Evolutionary conservation across 2,888 invertebrate species (phyloP).

Genomic region (Rhimphoctona megacephalus): DNA sequence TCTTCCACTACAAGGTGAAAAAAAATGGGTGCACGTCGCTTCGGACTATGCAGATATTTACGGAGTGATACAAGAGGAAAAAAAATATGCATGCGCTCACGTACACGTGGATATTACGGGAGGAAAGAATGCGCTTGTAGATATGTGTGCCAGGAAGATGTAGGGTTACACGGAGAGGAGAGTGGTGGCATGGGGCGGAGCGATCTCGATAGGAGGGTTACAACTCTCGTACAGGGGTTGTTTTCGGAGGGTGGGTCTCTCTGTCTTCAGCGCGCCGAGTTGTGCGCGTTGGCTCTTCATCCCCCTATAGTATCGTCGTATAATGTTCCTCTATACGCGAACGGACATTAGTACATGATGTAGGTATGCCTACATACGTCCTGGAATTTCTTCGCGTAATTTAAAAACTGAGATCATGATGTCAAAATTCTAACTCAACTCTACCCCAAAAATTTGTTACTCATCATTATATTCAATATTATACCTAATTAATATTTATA

Average conservation of each 20-base stretch:
- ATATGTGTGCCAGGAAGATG: slow-evolving; percentile 55
- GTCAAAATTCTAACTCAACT: neutral
- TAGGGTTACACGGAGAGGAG: slow-evolving; percentile 51
- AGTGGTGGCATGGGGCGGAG: slow-evolving; percentile 82
- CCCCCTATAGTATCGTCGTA: slow-evolving; percentile 38
- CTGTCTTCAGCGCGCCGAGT: slow-evolving; percentile 76
- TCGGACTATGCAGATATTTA: slow-evolving; percentile 48
- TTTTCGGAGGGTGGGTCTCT: slow-evolving; percentile 81
- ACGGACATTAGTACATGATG: slow-evolving; percentile 24
- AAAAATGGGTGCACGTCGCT: slow-evolving; percentile 5
- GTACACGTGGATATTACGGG: slow-evolving; percentile 57
- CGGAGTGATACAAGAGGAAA: slow-evolving; percentile 49
- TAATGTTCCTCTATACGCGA: slow-evolving; percentile 42
- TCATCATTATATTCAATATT: neutral
- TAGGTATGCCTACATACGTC: slow-evolving; percentile 6
- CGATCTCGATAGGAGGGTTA: slow-evolving; percentile 82
- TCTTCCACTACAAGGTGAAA: slow-evolving; percentile 17
- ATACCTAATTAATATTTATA: too few species aligned
- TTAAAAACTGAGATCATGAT: slow-evolving; percentile 17
- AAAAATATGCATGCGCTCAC: slow-evolving; percentile 32
- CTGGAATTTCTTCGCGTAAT: slow-evolving; percentile 15
- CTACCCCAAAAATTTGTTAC: neutral
- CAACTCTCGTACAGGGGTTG: slow-evolving; percentile 80
- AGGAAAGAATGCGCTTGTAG: slow-evolving; percentile 43
- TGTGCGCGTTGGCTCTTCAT: slow-evolving; percentile 75